Percentiles rank a stretch among this genome's conserved stretches.
phyloP scores from a whole-genome alignment of 1,140 invertebrate genomes.

The Platyscapa corneri region DNA sequence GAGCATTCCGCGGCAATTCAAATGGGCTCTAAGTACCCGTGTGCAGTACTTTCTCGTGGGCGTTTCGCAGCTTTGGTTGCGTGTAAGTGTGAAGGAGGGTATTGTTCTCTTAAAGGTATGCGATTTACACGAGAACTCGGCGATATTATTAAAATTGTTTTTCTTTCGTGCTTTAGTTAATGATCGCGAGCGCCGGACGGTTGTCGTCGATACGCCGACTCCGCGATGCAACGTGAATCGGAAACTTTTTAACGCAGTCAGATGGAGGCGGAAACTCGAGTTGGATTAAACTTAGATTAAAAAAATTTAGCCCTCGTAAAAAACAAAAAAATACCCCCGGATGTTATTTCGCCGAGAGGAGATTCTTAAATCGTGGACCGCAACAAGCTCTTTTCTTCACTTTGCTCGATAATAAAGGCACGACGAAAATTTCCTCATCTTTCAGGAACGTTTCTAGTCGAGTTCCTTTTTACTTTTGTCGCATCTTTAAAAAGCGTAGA shows the following conservation, averaged over 20 bases:
- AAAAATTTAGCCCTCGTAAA: too few relatives aligned
- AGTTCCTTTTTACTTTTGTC: too few relatives aligned
- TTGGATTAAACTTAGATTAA: too few relatives aligned
- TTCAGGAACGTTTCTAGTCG: too few relatives aligned
- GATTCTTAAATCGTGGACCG: too few relatives aligned
- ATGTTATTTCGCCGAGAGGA: too few relatives aligned
- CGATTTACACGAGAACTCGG: not conserved
- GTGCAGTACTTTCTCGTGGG: conserved; percentile 6
- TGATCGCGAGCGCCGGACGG: not conserved
- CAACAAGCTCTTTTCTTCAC: too few relatives aligned
- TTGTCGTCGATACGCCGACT: not conserved
- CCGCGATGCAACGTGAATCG: not conserved
- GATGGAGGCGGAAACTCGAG: too few relatives aligned
- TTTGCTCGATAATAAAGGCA: too few relatives aligned
- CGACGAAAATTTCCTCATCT: too few relatives aligned
- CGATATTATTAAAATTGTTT: conserved; percentile 39
- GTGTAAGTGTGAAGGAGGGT: not conserved
- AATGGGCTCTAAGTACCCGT: conserved; percentile 32
- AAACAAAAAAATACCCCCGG: too few relatives aligned
- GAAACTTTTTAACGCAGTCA: not conserved
- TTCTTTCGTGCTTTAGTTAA: conserved; percentile 14
- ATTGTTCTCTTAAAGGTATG: conserved; percentile 35
- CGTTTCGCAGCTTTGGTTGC: not conserved
- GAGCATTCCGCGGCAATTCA: conserved; percentile 21
- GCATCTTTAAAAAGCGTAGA: too few relatives aligned